Percentiles rank a stretch among this genome's conserved stretches.
phyloP scores from a whole-genome alignment of 2,113 vertebrate genomes.

The Catagonus wagneri region DNA sequence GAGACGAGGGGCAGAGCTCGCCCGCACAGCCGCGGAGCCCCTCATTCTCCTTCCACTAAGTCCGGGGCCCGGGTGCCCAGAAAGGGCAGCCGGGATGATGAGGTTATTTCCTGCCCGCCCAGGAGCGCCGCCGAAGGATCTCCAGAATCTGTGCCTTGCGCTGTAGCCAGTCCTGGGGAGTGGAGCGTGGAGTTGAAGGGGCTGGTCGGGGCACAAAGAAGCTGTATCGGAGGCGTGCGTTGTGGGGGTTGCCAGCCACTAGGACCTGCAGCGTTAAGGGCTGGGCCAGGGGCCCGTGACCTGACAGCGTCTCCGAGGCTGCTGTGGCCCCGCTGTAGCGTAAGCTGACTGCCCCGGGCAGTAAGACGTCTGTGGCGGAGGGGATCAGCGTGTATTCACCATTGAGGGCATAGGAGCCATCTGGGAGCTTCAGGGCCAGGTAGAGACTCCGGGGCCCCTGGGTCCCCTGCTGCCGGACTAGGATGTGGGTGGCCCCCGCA shows the following conservation, averaged over 20 bases:
- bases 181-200: neutral
- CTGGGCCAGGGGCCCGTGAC: constrained; percentile 82
- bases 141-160: constrained; percentile 85
- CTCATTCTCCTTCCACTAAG: neutral
- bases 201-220: constrained; percentile 81
- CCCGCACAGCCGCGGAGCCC: neutral
- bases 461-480: constrained; percentile 82
- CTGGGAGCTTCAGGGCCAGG: constrained; percentile 81
- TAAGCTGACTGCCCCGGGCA: constrained; percentile 68
- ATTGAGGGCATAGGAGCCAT: constrained; percentile 83
- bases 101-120: constrained; percentile 74
- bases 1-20: neutral
- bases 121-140: constrained; percentile 73
- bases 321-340: constrained; percentile 86
- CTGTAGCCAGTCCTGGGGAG: constrained; percentile 82
- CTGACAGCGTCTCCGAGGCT: constrained; percentile 73
- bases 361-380: constrained; percentile 75
- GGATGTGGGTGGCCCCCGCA: constrained; percentile 83
- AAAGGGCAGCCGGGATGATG: constrained; percentile 64
- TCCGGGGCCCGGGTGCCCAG: constrained; percentile 73
- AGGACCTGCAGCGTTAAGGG: constrained; percentile 85
- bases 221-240: constrained; percentile 81
- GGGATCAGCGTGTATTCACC: constrained; percentile 84
- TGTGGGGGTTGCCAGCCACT: constrained; percentile 78
- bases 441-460: constrained; percentile 69